These are phyloP conservation scores for Drosophila subsilvestris DNA, from an alignment of 2,888 invertebrate species.

Conservation along the genomic window DNA sequence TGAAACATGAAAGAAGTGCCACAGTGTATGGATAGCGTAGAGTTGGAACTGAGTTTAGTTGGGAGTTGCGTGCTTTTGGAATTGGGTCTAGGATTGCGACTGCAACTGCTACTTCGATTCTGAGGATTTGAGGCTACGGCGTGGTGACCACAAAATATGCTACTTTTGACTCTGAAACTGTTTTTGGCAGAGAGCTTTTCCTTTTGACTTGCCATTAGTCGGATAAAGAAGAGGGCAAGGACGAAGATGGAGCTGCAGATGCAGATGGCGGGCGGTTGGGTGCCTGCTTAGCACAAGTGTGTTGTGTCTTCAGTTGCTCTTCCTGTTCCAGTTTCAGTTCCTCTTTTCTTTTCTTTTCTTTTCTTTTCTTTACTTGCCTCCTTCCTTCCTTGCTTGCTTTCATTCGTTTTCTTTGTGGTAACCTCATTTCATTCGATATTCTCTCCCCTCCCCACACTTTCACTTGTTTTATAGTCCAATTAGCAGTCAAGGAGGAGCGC, in stretches of 20 bases:
- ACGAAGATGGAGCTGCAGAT: background rate
- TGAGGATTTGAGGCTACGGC: background rate
- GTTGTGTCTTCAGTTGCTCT: too few species aligned
- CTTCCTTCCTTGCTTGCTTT: background rate
- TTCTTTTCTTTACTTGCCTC: background rate
- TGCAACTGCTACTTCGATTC: background rate
- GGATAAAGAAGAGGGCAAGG: slow-evolving; percentile 10
- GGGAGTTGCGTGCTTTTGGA: too few species aligned
- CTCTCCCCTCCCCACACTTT: slow-evolving; percentile 29
- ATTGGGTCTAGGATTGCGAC: background rate
- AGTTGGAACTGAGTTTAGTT: background rate
- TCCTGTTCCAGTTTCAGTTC: too few species aligned
- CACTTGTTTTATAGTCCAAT: slow-evolving; percentile 66
- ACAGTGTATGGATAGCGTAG: background rate
- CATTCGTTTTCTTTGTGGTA: slow-evolving; percentile 6
- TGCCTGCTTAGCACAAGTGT: slow-evolving; percentile 39
- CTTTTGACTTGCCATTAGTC: slow-evolving; percentile 52
- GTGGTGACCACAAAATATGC: slow-evolving; percentile 45
- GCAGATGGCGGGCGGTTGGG: background rate
- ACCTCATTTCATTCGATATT: slow-evolving; percentile 25
- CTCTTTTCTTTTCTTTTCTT: background rate
- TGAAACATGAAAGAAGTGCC: slow-evolving; percentile 2
- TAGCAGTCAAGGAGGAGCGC: slow-evolving; percentile 49
- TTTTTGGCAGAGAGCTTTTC: slow-evolving; percentile 26
- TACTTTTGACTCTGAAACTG: slow-evolving; percentile 54